Evolutionary conservation across 2,888 invertebrate species (phyloP).

Genomic region (Psylliodes chrysocephalus): DNA sequence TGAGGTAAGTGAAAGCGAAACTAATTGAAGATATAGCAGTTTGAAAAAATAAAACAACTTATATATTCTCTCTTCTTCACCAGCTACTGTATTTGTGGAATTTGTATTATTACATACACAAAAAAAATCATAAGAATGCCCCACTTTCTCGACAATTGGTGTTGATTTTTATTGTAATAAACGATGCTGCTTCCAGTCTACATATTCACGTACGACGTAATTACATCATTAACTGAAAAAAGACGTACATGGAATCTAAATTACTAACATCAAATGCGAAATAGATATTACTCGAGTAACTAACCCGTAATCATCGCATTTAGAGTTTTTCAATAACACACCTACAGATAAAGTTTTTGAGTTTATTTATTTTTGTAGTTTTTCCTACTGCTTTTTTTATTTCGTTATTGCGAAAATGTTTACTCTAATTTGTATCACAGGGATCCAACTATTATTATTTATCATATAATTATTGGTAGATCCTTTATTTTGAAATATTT

Average conservation of each 20-base stretch:
- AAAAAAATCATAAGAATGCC: not conserved
- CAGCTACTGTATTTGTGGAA: conserved; percentile 14
- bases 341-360: too few relatives aligned
- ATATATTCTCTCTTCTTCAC: conserved; percentile 1
- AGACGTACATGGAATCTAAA: not conserved
- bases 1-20: conserved; percentile 19
- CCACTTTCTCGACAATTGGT: conserved; percentile 16
- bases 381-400: too few relatives aligned
- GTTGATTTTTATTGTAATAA: conserved; percentile 1
- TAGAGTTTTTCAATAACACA: too few relatives aligned
- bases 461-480: too few relatives aligned
- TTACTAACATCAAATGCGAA: not conserved
- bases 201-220: not conserved
- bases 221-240: not conserved
- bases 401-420: too few relatives aligned
- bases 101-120: conserved; percentile 7
- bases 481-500: too few relatives aligned
- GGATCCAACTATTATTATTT: too few relatives aligned
- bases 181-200: not conserved
- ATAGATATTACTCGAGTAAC: not conserved
- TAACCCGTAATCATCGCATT: not conserved
- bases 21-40: conserved; percentile 14
- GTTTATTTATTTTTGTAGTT: too few relatives aligned
- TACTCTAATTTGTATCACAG: too few relatives aligned
- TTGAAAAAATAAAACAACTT: conserved; percentile 4